Percentiles rank a stretch among this genome's conserved stretches.
These are phyloP conservation scores for Nomada flava DNA, from an alignment of 2,888 invertebrate genomes.

Conservation along the genomic window DNA sequence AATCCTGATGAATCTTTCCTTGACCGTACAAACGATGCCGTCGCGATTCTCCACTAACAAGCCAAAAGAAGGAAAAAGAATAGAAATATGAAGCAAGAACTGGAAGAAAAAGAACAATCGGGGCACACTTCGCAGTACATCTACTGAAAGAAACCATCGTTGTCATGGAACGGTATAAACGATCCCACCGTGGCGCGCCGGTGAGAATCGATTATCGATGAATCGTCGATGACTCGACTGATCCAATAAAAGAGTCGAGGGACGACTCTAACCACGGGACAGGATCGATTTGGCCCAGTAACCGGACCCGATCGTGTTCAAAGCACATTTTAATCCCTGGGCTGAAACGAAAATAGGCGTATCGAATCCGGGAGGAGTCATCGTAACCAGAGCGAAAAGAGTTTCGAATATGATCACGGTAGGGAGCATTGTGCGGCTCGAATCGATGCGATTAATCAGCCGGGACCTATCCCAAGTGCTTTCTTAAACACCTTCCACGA, in stretches of 20 bases:
- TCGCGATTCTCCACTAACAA: background rate
- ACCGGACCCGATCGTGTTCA: constrained; percentile 23
- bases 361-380: constrained; percentile 59
- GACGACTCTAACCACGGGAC: background rate
- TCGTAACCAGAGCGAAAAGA: constrained; percentile 63
- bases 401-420: constrained; percentile 54
- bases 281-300: constrained; percentile 38
- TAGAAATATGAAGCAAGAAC: no score
- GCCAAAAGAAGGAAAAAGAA: background rate
- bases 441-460: constrained; percentile 30
- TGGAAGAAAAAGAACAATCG: background rate
- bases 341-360: constrained; percentile 60
- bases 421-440: constrained; percentile 46
- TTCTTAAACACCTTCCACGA: constrained; percentile 66
- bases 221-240: constrained; percentile 62
- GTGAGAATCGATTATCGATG: constrained; percentile 67
- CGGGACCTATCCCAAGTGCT: constrained; percentile 74
- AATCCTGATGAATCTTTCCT: no score
- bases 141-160: constrained; percentile 1
- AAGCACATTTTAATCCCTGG: constrained; percentile 54
- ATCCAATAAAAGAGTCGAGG: constrained; percentile 5
- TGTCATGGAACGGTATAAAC: constrained; percentile 47
- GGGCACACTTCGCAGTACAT: background rate
- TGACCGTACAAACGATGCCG: background rate
- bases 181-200: constrained; percentile 3